Percentiles rank a stretch among this genome's conserved stretches.
phyloP scores from a whole-genome alignment of 1,140 invertebrate species.

The Campoletis sonorensis region DNA sequence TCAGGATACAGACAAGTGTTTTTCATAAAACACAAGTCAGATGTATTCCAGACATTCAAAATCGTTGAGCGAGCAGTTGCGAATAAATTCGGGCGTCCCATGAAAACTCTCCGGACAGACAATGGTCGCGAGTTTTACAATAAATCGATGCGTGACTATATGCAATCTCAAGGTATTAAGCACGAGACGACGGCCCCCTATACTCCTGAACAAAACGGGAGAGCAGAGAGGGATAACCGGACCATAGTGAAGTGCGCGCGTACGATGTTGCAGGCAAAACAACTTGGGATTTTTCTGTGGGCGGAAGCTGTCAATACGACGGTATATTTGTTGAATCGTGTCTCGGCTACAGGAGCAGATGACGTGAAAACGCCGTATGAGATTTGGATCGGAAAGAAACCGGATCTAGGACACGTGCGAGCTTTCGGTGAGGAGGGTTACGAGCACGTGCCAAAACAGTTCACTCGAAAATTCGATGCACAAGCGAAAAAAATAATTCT shows the following conservation, averaged over 20 bases:
- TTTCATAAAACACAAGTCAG: not conserved
- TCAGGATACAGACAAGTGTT: not conserved
- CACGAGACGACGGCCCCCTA: not conserved
- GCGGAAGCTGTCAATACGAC: conserved; percentile 51
- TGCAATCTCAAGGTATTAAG: not conserved
- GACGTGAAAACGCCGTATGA: conserved; percentile 57
- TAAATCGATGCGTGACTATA: not conserved
- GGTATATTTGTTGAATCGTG: conserved; percentile 37
- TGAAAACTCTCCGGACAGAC: not conserved
- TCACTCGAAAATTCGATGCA: not conserved
- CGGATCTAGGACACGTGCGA: conserved; percentile 56
- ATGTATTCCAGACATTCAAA: not conserved
- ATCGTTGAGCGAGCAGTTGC: not conserved
- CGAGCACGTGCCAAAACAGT: conserved; percentile 25
- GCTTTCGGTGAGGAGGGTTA: conserved; percentile 56
- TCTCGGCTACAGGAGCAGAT: not conserved
- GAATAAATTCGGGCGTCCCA: not conserved
- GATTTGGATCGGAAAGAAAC: conserved; percentile 57
- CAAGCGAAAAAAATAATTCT: not conserved
- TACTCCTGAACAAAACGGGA: conserved; percentile 50
- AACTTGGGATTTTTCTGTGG: conserved; percentile 48
- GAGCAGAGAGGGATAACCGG: not conserved
- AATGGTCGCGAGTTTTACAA: not conserved
- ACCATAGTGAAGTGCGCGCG: conserved; percentile 56
- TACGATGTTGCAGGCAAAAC: not conserved